Base-by-base conservation (phyloP, 2,797 vertebrate species). In the Enoplosus armatus region DNA sequence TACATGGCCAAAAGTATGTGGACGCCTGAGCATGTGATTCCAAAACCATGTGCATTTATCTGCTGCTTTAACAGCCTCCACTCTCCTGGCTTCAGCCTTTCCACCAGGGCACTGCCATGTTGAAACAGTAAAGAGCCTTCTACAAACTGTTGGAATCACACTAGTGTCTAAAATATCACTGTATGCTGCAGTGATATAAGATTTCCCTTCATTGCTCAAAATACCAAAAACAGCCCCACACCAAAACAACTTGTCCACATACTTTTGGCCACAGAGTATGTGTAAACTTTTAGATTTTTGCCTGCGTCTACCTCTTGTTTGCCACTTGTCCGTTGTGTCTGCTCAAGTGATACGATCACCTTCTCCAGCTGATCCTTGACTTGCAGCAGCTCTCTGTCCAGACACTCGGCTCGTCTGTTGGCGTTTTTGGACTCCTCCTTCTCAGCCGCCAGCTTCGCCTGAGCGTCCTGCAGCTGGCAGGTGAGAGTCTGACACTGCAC, bases 271-370 rank as follows among this genome's bases (percentile, higher is more conserved):
- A 22, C 47, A 35, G 6, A 22, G 0, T n/a, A 9, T 10, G 47
- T 18, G 22, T 18, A 15, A 71, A 55, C 3, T 2, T 54, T 1
- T 3, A 12, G 11, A 26, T 33, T 22, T n/a, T 15, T 26, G 15
- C 22, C 24, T 15, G 0, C 0, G 1, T 47, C 85, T 43, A 95
- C 95, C 93, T 94, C 83, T 4, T 12, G 37, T 83, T 94, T 91
- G 60, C 12, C 9, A 8, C 5, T 65, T 9, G 27, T 74, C 26
- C 37, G 51, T 2, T 73, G 31, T 3, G 63, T 67, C 0, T 33
- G 3, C 0, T 86, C 53, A 1, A 0, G n/a, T 0, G 2, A 3
- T 1, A 0, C 0, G 10, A 12, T 7, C 5, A 66, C 11, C 0
- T 14, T 39, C 9, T 83, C 71, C 81, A 94, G 75, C 56, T 90